Conservation (phyloP, 2,888 invertebrate genomes). For the Pogonocherus hispidulus region DNA sequence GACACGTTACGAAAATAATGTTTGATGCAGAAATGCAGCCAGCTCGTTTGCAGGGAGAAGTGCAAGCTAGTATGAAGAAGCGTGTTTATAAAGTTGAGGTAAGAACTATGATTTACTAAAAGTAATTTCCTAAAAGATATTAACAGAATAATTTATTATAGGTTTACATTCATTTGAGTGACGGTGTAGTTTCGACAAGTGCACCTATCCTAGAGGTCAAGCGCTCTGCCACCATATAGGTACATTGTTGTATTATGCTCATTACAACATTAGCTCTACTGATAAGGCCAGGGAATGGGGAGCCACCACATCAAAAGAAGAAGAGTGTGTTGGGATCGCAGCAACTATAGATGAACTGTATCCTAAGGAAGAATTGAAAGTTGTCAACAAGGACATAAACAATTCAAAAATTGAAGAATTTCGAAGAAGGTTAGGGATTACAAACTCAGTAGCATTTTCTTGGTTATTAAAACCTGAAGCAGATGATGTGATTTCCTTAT, state of each 20-base stretch:
- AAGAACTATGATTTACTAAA: neutral
- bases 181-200: neutral
- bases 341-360: neutral
- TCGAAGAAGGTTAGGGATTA: neutral
- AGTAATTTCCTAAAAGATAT: neutral
- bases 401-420: neutral
- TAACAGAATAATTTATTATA: neutral
- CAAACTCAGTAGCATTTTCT: constrained; percentile 8
- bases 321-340: neutral
- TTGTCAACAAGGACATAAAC: neutral
- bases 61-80: constrained; percentile 24
- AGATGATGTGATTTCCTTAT: no score
- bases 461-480: constrained; percentile 15
- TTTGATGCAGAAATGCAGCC: constrained; percentile 5
- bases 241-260: constrained; percentile 3
- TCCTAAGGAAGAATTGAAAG: neutral
- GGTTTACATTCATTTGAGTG: neutral
- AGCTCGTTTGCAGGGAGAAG: constrained; percentile 8
- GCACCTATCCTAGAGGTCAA: neutral
- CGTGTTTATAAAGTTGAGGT: constrained; percentile 9
- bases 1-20: constrained; percentile 20
- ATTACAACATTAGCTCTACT: constrained; percentile 17
- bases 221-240: constrained; percentile 11
- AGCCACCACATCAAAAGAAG: neutral
- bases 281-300: neutral